phyloP scores from a whole-genome alignment of 2,113 vertebrate genomes.

The Pantherophis guttatus region DNA sequence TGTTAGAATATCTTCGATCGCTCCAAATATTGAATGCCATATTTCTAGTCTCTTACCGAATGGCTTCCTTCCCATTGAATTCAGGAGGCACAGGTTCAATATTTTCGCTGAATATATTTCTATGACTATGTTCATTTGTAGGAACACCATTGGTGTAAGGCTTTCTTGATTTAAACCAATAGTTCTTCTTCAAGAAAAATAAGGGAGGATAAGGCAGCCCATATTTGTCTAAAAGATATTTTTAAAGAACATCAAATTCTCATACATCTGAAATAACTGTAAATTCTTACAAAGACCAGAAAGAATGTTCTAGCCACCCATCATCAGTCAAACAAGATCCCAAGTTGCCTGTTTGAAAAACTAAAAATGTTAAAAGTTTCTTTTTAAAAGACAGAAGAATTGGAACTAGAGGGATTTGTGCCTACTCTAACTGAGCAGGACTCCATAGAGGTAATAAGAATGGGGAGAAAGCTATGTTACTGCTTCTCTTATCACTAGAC shows the following conservation, averaged over 20 bases:
- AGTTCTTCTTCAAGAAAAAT: conserved; percentile 81
- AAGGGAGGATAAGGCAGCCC: conserved; percentile 70
- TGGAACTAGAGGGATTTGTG: too few species aligned
- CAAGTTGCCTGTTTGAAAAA: too few species aligned
- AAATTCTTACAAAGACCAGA: background rate
- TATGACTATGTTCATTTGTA: conserved; percentile 58
- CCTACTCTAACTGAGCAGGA: too few species aligned
- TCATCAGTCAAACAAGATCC: too few species aligned
- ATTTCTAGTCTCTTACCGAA: conserved; percentile 72
- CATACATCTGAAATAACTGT: background rate
- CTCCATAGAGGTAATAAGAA: too few species aligned
- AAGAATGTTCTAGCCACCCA: too few species aligned
- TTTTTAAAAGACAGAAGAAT: too few species aligned
- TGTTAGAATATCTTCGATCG: too few species aligned
- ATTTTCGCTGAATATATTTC: conserved; percentile 51
- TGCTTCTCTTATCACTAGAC: too few species aligned
- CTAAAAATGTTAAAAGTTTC: too few species aligned
- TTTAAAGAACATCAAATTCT: background rate
- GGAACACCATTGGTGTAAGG: conserved; percentile 36
- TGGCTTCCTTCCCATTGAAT: conserved; percentile 86
- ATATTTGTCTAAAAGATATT: conserved; percentile 73
- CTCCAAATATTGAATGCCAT: rapidly evolving
- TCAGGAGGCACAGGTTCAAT: conserved; percentile 76
- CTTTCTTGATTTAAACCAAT: conserved; percentile 72
- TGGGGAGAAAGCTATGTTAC: too few species aligned